A percentile compares a stretch with the other conserved stretches of the same genome.
Conservation (phyloP, 2,797 vertebrate genomes). For the Hydrolagus colliei region DNA sequence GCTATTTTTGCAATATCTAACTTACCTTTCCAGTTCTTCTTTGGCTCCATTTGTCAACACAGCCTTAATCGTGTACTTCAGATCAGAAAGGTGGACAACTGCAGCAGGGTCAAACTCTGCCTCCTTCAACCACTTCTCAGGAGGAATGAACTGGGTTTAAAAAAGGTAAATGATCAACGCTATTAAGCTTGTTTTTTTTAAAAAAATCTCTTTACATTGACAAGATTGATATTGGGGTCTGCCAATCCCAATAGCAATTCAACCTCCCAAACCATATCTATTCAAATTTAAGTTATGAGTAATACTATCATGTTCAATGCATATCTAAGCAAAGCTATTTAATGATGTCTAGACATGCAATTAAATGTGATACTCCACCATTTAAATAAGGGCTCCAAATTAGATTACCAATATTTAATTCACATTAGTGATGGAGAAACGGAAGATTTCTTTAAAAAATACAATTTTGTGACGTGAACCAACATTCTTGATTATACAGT, state of each 20-base stretch:
- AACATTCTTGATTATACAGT: not conserved
- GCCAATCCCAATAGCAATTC: not conserved
- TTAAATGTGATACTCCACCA: not conserved
- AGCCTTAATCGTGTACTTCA: constrained; percentile 4
- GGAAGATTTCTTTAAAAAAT: not conserved
- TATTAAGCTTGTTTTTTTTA: not conserved
- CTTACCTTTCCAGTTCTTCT: constrained; percentile 9
- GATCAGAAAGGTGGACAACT: constrained; percentile 7
- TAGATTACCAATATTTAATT: not conserved
- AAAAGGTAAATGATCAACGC: not conserved
- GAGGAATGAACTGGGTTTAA: not conserved
- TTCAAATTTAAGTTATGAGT: not conserved
- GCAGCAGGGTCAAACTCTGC: not conserved
- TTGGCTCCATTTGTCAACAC: constrained; percentile 22
- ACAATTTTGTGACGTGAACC: not conserved
- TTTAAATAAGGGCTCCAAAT: not conserved
- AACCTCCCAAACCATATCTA: not conserved
- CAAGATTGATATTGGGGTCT: not conserved
- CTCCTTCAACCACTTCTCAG: constrained; percentile 18
- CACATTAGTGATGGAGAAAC: not conserved
- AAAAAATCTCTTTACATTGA: not conserved
- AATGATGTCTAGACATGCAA: not conserved
- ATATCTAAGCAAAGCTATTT: not conserved
- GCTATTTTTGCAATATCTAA: not conserved
- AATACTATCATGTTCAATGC: not conserved